Base-by-base conservation (phyloP, 2,113 vertebrate genomes). In the Melanostigma gelatinosum region DNA sequence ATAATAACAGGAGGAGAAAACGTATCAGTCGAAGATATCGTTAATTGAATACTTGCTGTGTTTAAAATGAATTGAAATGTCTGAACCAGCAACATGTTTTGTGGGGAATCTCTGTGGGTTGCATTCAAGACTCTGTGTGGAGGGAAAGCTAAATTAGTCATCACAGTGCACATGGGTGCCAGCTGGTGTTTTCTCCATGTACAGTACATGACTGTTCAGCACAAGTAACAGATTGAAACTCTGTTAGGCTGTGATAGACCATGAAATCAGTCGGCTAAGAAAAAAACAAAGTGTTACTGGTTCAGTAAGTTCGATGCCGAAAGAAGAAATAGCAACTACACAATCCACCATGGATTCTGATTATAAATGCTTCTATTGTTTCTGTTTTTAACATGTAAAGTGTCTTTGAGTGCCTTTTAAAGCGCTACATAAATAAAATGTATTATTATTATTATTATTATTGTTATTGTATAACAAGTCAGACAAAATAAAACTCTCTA, bases 111-210 rank as follows among this genome's bases (percentile, higher is more conserved):
- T 66, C 11, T 7, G 11, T 66, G 18, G 12, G 11, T 66, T 65
- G 24, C 8, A 2, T 54, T 36, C 10, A 38, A 27, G 22, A 13
- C 29, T 65, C 9, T 22, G 12, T 44, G 16, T 44, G 13, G 40
- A 12, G 48, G 22, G 6, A 12, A 58, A 46, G 32, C n/a, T 9
- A 1, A 70, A 8, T 64, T 10, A 12, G 8, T 58, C 38, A 12
- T 44, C 27, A 55, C 18, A 40, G 42, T n/a, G 29, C 29, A 50
- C 13, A 38, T n/a, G 58, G 57, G 22, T 42, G 32, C 27, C 70
- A 74, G 63, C 79, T 32, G 63, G 34, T 68, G 44, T 54, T 48
- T 29, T 15, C 6, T 65, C 27, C n/a, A 55, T 36, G 50, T 12
- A 1, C 24, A 27, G 16, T 22, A 65, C 18, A 32, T 32, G 61